Evolutionary conservation across 2,113 vertebrate genomes (phyloP), one percentile per base, ranked within the genome.

Genomic region (Sebastes schlegelii): DNA sequence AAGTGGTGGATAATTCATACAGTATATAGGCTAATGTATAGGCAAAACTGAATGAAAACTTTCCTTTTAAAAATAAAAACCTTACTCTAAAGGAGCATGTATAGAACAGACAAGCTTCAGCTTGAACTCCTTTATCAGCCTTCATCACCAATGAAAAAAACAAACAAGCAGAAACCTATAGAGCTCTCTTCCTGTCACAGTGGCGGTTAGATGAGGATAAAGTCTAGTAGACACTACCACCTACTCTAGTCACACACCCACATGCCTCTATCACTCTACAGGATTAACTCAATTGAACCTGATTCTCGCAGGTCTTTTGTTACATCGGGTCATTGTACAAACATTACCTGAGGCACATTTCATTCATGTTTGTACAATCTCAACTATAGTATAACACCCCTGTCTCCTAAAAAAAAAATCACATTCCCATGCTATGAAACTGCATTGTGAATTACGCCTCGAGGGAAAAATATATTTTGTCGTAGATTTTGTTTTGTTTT

Each of bases 261-360:
- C 34, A 34, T 87, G 75, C 62, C 34, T 74, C 69, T 60, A 45
- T 87, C 80, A 79, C 74, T 73, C 76, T 58, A 51, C 68, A 76
- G 91, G 86, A 90, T 94, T 93, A 94, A 92, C 85, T 85, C 84
- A 92, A 87, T 52, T 93, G 84, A 95, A 94, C 88, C 87, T 88
- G 93, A 95, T 93, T 92, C 83, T 62, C 42, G 49, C 62, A 61
- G 66, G 46, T 83, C 91, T 93, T 95, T 94, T 93, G 94, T 95
- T 86, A 87, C 90, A 85, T 83, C 48, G 62, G 78, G 54, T 77
- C 88, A 90, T 92, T 95, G 85, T 86, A 82, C 93, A 93, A 94
- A 94, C 86, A 94, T 86, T 83, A 73, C 79, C 84, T 49, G 69
- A 65, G 89, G 88, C 86, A 83, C 86, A 88, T 90, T 89, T 84